Evolutionary conservation across 2,113 vertebrate species (phyloP).

Genomic region (Siniperca chuatsi): DNA sequence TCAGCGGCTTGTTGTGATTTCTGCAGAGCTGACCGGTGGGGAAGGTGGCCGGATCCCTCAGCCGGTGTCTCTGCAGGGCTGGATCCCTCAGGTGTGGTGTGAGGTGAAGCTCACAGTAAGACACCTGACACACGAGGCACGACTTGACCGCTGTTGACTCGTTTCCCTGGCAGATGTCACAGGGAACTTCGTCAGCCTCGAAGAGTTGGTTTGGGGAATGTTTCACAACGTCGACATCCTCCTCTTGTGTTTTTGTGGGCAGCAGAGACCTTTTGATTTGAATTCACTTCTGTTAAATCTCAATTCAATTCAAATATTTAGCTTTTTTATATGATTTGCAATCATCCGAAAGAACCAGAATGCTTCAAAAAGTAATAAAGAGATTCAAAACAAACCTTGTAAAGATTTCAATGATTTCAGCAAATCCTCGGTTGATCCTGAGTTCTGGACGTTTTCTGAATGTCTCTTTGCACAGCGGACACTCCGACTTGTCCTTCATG

Average conservation of each 20-base stretch:
- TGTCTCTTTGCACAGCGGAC: slow-evolving; percentile 67
- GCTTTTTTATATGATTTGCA: too few relatives aligned
- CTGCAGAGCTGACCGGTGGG: slow-evolving; percentile 84
- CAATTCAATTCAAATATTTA: too few relatives aligned
- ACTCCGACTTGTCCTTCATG: slow-evolving; percentile 13
- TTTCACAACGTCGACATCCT: too few relatives aligned
- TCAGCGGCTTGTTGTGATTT: slow-evolving; percentile 87
- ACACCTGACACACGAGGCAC: slow-evolving; percentile 64
- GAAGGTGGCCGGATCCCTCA: slow-evolving; percentile 87
- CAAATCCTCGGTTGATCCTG: slow-evolving; percentile 41
- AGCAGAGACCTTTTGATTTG: too few relatives aligned
- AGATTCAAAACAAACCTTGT: too few relatives aligned
- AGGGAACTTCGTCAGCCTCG: slow-evolving; percentile 87
- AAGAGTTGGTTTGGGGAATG: not conserved
- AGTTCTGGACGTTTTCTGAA: slow-evolving; percentile 42
- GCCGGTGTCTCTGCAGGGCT: too few relatives aligned
- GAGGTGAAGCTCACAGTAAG: slow-evolving; percentile 85
- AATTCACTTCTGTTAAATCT: too few relatives aligned
- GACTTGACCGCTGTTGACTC: slow-evolving; percentile 49
- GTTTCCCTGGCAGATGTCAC: slow-evolving; percentile 82
- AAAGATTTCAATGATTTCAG: slow-evolving; percentile 24
- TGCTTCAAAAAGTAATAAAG: too few relatives aligned
- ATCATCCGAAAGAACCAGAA: too few relatives aligned
- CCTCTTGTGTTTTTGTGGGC: too few relatives aligned
- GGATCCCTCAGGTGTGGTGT: slow-evolving; percentile 86